phyloP scores from a whole-genome alignment of 2,113 vertebrate genomes.

The Cebidichthys violaceus region DNA sequence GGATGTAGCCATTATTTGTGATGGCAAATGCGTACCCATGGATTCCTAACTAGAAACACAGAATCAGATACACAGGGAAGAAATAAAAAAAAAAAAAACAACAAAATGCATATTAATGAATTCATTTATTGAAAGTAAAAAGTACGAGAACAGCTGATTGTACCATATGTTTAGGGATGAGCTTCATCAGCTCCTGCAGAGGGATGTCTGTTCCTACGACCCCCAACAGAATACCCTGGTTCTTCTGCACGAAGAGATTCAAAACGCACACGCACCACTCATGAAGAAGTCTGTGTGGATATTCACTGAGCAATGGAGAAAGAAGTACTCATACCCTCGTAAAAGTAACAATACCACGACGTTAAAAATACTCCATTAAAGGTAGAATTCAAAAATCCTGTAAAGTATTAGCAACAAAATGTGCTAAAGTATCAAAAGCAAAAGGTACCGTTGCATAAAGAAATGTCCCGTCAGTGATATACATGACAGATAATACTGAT shows the following conservation, averaged over 20 bases:
- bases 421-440: background rate
- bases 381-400: background rate
- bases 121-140: conserved; percentile 35
- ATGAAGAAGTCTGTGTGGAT: conserved; percentile 17
- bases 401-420: background rate
- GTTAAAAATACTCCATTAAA: background rate
- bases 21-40: conserved; percentile 97
- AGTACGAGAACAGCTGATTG: conserved; percentile 54
- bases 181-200: conserved; percentile 97
- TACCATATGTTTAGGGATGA: conserved; percentile 99
- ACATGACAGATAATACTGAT: background rate
- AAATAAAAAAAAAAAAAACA: no score
- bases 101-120: conserved; percentile 3
- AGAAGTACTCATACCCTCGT: background rate
- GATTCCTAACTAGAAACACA: conserved; percentile 91
- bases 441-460: background rate
- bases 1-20: conserved; percentile 98
- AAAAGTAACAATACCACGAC: background rate
- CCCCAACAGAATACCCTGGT: conserved; percentile 97
- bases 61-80: conserved; percentile 21
- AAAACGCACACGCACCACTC: conserved; percentile 51
- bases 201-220: conserved; percentile 99
- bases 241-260: conserved; percentile 85
- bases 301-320: background rate
- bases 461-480: background rate